phyloP scores from a whole-genome alignment of 2,797 vertebrate genomes.

The Silurus aristotelis region DNA sequence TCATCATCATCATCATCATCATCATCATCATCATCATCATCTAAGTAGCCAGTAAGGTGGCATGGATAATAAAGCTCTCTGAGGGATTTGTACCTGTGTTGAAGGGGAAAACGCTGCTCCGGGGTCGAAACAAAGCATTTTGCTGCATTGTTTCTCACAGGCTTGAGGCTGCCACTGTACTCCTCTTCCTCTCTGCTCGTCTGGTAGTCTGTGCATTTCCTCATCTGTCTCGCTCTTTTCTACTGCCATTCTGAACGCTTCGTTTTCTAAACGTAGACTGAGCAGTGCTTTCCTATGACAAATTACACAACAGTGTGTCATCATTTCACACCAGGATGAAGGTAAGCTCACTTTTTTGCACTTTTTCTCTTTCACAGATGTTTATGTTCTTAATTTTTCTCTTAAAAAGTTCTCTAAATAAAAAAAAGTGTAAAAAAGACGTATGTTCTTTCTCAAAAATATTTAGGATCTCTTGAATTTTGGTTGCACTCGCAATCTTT shows the following conservation, averaged over 20 bases:
- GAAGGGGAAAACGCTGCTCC: constrained; percentile 42
- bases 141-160: constrained; percentile 51
- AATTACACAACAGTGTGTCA: neutral
- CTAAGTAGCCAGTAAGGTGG: neutral
- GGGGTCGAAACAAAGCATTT: constrained; percentile 41
- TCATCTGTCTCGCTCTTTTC: constrained; percentile 65
- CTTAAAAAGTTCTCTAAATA: too few species aligned
- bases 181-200: constrained; percentile 61
- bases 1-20: too few species aligned
- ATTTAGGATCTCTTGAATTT: too few species aligned
- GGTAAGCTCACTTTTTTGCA: neutral
- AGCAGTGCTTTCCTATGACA: constrained; percentile 80
- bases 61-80: neutral
- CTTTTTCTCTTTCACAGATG: too few species aligned
- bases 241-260: constrained; percentile 76
- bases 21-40: neutral
- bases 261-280: constrained; percentile 79
- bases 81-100: constrained; percentile 57
- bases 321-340: neutral
- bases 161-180: constrained; percentile 44
- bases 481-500: too few species aligned
- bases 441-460: too few species aligned
- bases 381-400: too few species aligned
- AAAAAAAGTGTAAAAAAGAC: too few species aligned
- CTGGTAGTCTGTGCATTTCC: constrained; percentile 30